Conservation (phyloP, 2,888 invertebrate species). For the Agrochola lota region DNA sequence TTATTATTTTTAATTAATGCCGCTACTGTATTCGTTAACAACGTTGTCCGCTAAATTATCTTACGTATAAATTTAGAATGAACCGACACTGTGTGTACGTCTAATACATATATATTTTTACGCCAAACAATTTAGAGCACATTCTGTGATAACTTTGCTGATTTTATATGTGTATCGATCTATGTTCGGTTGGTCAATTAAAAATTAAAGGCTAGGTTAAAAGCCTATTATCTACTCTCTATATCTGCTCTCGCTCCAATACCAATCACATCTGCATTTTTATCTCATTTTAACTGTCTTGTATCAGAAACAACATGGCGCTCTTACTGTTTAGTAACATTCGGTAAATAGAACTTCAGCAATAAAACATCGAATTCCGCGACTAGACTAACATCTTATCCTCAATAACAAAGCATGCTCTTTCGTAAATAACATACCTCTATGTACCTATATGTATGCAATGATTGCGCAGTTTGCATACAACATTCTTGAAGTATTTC, state of each 20-base stretch:
- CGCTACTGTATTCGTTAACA: slow-evolving; percentile 56
- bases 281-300: slow-evolving; percentile 16
- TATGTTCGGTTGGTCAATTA: slow-evolving; percentile 3
- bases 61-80: slow-evolving; percentile 50
- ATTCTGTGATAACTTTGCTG: slow-evolving; percentile 38
- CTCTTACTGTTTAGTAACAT: slow-evolving; percentile 30
- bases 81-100: slow-evolving; percentile 34
- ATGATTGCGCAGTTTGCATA: slow-evolving; percentile 60
- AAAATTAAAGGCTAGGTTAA: not conserved
- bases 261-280: slow-evolving; percentile 11
- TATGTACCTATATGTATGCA: slow-evolving; percentile 39
- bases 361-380: slow-evolving; percentile 43
- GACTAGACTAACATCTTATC: slow-evolving; percentile 51
- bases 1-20: slow-evolving; percentile 67
- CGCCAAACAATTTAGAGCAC: slow-evolving; percentile 36
- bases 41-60: slow-evolving; percentile 44
- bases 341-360: slow-evolving; percentile 44
- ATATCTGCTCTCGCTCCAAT: slow-evolving; percentile 1
- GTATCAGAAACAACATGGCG: slow-evolving; percentile 16
- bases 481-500: slow-evolving; percentile 54
- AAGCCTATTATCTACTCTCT: not conserved
- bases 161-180: slow-evolving; percentile 6
- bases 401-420: slow-evolving; percentile 65
- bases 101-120: slow-evolving; percentile 17
- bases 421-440: slow-evolving; percentile 66